Evolutionary conservation across 2,888 invertebrate genomes (phyloP), one percentile per base, ranked within the genome.

Genomic region (Apantesis nais): DNA sequence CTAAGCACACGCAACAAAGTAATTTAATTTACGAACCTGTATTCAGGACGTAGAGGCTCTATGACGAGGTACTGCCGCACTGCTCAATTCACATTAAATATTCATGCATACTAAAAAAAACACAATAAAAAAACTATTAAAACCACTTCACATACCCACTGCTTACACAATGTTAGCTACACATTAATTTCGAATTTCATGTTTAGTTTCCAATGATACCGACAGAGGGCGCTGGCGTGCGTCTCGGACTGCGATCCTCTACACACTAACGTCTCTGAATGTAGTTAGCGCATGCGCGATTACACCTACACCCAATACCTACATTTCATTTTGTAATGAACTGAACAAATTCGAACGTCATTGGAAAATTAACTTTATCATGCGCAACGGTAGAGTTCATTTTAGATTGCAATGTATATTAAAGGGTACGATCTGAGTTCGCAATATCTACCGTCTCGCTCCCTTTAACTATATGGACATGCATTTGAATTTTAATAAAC

Each of bases 301-400:
- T 65, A 73, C 75, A 82, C 82, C 77, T 83, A 83, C 74, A 73
- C 65, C 81, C 81, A 73, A 79, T 79, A 85, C 86, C 83, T 84
- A 89, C 89, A 90, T 92, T 92, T 90, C 88, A 89, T 89, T 89
- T 89, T 89, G 89, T 89, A 91, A 92, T 91, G 89, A 89, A 92
- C 89, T 88, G 86, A 87, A 88, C 81, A 77, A 74, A 73, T 69
- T 67, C 37, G 63, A 31, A 58, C 52, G 58, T 39, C 73, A 73
- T 68, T 67, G 71, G 52, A 83, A 77, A 84, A 72, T 78, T 62
- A 29, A 74, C 82, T 76, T 78, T 85, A 83, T 37, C 9, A 1
- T 4, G 14, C 37, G 14, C 8, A 0, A 0, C 0, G 0, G 39
- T 80, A 86, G 70, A 73, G 83, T 73, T 37, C 29, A 71, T 52